Conservation (phyloP, 2,113 vertebrate species). For the Salvelinus namaycush region DNA sequence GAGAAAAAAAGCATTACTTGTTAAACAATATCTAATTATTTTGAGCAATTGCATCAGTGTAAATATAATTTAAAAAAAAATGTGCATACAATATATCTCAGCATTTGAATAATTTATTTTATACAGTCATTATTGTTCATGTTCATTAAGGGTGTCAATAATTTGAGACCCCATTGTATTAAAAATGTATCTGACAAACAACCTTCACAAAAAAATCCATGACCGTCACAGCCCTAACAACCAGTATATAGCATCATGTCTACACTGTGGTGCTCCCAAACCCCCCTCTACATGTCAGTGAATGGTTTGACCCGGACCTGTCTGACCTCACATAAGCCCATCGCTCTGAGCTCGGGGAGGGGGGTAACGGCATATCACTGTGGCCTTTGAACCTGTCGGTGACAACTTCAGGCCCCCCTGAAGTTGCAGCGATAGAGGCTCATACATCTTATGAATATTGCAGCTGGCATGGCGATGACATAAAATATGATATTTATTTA, state of each 20-base stretch:
- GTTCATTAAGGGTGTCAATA: background rate
- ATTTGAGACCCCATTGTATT: background rate
- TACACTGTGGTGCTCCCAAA: background rate
- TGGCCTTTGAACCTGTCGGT: slow-evolving; percentile 52
- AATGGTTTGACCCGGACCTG: slow-evolving; percentile 44
- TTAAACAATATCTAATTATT: too few relatives aligned
- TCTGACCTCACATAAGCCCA: slow-evolving; percentile 24
- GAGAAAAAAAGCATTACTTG: too few relatives aligned
- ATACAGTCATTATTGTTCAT: too few relatives aligned
- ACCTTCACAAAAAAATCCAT: too few relatives aligned
- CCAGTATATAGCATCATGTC: too few relatives aligned
- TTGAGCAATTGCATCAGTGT: too few relatives aligned
- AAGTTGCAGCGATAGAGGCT: slow-evolving; percentile 22
- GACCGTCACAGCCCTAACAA: background rate
- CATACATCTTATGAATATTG: slow-evolving; percentile 40
- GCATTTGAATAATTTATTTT: background rate
- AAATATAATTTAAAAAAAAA: too few relatives aligned
- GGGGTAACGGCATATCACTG: slow-evolving; percentile 3
- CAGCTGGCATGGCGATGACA: slow-evolving; percentile 43
- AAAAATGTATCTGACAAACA: too few relatives aligned
- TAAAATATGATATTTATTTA: slow-evolving; percentile 27
- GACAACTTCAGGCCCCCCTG: slow-evolving; percentile 46
- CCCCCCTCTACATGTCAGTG: slow-evolving; percentile 12
- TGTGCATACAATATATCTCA: background rate
- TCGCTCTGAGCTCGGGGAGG: slow-evolving; percentile 22